Base-by-base conservation (phyloP, 2,113 vertebrate species). In the Syrmaticus mikado region DNA sequence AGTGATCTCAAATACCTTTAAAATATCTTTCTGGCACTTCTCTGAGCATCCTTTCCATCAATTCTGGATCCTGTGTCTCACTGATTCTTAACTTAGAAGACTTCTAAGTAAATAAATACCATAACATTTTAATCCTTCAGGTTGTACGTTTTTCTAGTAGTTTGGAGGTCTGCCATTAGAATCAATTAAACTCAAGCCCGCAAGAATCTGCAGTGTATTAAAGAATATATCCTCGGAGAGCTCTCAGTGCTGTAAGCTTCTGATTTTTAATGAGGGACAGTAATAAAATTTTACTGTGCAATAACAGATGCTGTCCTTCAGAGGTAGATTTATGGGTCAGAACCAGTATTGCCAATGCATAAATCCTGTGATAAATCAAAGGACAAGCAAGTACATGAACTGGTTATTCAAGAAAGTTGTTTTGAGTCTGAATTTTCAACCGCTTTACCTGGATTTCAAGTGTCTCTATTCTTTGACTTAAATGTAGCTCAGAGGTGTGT, bases 141-240 rank as follows among this genome's bases (percentile, higher is more conserved):
- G 4, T 64, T 68, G 38, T 90, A 45, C 12, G 8, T 70, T 91
- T 89, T 89, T 65, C 62, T 73, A 32, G n/a, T 75, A 64, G 60
- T 64, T 88, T 90, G 60, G 79, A 88, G 83, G 41, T 77, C 32
- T 90, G 61, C 85, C 72, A 71, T 73, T 93, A 71, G 89, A 68
- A 67, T 80, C 71, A 61, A 52, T 82, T 84, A 84, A 91, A 61
- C 66, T 75, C 67, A 58, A 92, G 62, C 24, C 3, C 22, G 4
- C 60, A 80, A 53, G 87, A 79, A 79, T 73, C 67, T 77, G 14
- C 45, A 40, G 50, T 74, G 14, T 57, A 30, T 88, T 88, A 30
- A 22, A 53, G 55, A 88, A 10, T 90, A 30, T 71, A 57, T 81
- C 80, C 2, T 3, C 88, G 58, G 41, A 88, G 71, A 46, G 22